These are phyloP conservation scores for Drosophila truncata DNA, from an alignment of 1,140 invertebrate genomes.

Conservation along the genomic window DNA sequence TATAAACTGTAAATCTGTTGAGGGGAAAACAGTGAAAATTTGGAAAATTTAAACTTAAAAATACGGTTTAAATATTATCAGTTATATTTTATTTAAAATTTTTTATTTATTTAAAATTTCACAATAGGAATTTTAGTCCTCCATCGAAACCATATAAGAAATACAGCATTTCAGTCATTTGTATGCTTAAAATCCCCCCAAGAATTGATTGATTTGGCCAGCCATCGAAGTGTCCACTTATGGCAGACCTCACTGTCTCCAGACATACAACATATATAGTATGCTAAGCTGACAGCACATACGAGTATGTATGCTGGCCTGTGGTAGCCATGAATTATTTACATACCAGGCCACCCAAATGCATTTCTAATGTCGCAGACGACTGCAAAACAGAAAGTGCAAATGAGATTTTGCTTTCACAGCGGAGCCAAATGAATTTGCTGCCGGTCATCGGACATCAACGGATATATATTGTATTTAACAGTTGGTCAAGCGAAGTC, in stretches of 20 bases:
- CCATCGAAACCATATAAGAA: not conserved
- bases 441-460: slow-evolving; percentile 24
- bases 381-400: slow-evolving; percentile 55
- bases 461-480: slow-evolving; percentile 11
- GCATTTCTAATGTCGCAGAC: slow-evolving; percentile 68
- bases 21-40: slow-evolving; percentile 8
- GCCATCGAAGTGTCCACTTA: slow-evolving; percentile 2
- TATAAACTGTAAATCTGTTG: slow-evolving; percentile 13
- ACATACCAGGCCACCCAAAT: slow-evolving; percentile 66
- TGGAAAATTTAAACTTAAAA: not conserved
- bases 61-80: not conserved
- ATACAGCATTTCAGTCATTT: not conserved
- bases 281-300: slow-evolving; percentile 27
- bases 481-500: slow-evolving; percentile 27
- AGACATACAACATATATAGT: slow-evolving; percentile 14
- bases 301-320: slow-evolving; percentile 37
- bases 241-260: slow-evolving; percentile 15
- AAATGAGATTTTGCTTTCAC: slow-evolving; percentile 64
- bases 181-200: no score
- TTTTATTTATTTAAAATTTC: no score
- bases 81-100: not conserved
- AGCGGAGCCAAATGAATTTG: slow-evolving; percentile 56
- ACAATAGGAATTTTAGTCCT: no score
- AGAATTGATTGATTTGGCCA: slow-evolving; percentile 24
- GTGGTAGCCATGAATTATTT: slow-evolving; percentile 72